Evolutionary conservation across 2,797 vertebrate genomes (phyloP), one percentile per base, ranked within the genome.

Genomic region (Silurus aristotelis): DNA sequence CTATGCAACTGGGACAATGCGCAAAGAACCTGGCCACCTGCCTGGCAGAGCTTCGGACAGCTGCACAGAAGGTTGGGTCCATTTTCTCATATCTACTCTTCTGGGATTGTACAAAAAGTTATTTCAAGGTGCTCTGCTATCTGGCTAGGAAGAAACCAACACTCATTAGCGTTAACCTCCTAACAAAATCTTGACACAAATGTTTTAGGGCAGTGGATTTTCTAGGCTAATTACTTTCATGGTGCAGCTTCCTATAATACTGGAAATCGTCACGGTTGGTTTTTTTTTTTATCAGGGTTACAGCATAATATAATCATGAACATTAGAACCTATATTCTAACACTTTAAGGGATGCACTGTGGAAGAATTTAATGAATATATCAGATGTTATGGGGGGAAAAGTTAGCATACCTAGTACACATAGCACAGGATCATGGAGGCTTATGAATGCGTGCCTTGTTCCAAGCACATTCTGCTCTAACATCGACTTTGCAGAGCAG

Each of bases 1-100:
- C 97, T 31, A 99, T 99, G 98, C 98, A 99, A 90, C 93, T 99
- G 85, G 97, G 98, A 88, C 98, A 99, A 80, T 99, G 98, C 90
- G 97, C 98, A 76, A 99, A 99, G 92, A 99, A 99, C 87, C 95
- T 99, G 70, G 98, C 98, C 46, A 99, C 98, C 92, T 98, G 98
- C 92, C 91, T 99, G 88, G 98, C 98, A 0, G 98, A 99, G 91
- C 95, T 99, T 0, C 92, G 98, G 61, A 99, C 97, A 0, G 98
- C 98, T 56, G 96, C 98, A 0, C 98, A 99, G 91, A 99, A 99
- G 97, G 98, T 97, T 66, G 87, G 79, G 55, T 48, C 27, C 8
- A 66, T 73, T 67, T 82, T 20, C 63, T 77, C 58, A 43, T 38
- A 71, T 56, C 67, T 31, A 72, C 63, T 25, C 25, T 56, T 22